Evolutionary conservation across 2,797 vertebrate genomes (phyloP).

Genomic region (Spatula versicolor): DNA sequence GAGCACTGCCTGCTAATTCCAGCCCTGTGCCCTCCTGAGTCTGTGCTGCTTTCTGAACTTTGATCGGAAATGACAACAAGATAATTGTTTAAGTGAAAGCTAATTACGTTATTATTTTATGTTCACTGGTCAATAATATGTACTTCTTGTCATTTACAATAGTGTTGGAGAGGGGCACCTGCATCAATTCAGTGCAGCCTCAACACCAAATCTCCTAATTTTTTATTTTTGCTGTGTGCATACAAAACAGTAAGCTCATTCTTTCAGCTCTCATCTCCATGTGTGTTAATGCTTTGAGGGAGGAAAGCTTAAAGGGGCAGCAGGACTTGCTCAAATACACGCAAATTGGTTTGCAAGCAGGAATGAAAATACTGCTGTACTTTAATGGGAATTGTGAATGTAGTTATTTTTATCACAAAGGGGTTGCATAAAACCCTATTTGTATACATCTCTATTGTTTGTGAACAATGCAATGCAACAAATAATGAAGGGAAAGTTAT

Average conservation of each 20-base stretch:
- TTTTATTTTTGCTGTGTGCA: background rate
- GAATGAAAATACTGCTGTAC: background rate
- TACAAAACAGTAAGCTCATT: background rate
- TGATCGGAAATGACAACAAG: background rate
- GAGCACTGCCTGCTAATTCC: background rate
- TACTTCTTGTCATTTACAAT: background rate
- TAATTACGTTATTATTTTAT: conserved; percentile 1
- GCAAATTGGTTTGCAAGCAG: background rate
- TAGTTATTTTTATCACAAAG: conserved; percentile 48
- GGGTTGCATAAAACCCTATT: conserved; percentile 18
- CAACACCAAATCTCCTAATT: background rate
- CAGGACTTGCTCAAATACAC: background rate
- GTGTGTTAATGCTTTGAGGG: background rate
- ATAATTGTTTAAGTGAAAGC: conserved; percentile 50
- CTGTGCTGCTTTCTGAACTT: conserved; percentile 35
- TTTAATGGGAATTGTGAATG: background rate
- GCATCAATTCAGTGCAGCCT: background rate
- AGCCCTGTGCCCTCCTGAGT: background rate
- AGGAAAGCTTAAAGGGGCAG: background rate
- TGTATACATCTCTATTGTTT: conserved; percentile 57
- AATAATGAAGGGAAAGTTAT: conserved; percentile 50
- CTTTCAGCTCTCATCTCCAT: background rate
- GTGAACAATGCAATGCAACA: conserved; percentile 48
- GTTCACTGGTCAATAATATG: background rate
- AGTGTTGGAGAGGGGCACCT: background rate